These are phyloP conservation scores for Phaedon cochleariae DNA, from an alignment of 2,888 invertebrate species.

Conservation along the genomic window DNA sequence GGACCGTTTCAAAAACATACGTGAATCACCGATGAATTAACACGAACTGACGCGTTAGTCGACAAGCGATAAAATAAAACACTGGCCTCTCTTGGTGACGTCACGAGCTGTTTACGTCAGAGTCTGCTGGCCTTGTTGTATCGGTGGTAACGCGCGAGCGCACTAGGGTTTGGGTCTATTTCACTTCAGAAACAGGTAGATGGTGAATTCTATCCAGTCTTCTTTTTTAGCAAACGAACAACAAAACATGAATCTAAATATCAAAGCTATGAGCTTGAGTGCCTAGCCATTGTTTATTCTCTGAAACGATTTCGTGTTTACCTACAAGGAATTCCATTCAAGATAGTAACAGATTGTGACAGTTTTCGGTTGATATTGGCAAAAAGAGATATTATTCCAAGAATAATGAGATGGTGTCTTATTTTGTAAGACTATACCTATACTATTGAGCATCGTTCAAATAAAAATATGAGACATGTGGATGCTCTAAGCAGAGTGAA, in stretches of 20 bases:
- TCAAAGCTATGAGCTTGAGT: conserved; percentile 51
- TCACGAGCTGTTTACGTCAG: no score
- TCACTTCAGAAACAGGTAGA: conserved; percentile 34
- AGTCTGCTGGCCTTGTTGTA: no score
- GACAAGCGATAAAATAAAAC: no score
- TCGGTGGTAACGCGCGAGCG: no score
- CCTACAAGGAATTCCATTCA: conserved; percentile 31
- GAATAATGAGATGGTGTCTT: conserved; percentile 31
- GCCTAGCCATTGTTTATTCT: conserved; percentile 43
- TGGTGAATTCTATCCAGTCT: conserved; percentile 45
- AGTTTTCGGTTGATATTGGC: conserved; percentile 28
- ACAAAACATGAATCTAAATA: conserved; percentile 42
- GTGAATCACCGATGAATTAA: no score
- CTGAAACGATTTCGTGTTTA: conserved; percentile 38
- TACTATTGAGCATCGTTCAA: conserved; percentile 35
- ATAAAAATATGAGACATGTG: conserved; percentile 26
- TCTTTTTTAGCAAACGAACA: conserved; percentile 49
- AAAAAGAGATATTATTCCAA: conserved; percentile 32
- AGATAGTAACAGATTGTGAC: conserved; percentile 35
- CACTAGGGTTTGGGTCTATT: conserved; percentile 45
- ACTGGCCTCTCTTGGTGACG: no score
- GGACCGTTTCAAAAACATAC: no score
- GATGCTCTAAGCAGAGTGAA: conserved; percentile 29
- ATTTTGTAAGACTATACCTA: conserved; percentile 32
- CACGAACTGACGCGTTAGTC: no score